Conservation (phyloP, 2,113 vertebrate species). For the Sorex araneus region DNA sequence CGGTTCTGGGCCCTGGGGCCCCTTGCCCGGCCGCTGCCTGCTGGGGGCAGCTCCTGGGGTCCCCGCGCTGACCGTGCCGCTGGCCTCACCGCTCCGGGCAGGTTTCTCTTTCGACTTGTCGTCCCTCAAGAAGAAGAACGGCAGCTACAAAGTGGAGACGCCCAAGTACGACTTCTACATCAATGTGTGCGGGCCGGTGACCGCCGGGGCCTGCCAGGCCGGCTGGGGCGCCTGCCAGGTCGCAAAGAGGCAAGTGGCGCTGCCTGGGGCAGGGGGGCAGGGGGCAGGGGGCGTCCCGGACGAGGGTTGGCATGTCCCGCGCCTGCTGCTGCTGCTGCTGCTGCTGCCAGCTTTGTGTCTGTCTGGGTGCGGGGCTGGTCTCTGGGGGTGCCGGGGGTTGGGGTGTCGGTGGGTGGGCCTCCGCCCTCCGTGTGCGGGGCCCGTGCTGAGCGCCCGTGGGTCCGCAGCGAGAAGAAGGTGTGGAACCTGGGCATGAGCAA, state of each 20-base stretch:
- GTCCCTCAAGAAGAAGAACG: slow-evolving; percentile 89
- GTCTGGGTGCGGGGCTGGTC: too few species aligned
- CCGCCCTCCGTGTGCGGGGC: too few species aligned
- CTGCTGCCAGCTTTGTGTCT: too few species aligned
- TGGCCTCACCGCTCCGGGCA: slow-evolving; percentile 63
- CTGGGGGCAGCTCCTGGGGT: fast-evolving
- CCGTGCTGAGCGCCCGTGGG: background rate
- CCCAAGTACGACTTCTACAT: slow-evolving; percentile 92
- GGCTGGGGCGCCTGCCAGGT: slow-evolving; percentile 94
- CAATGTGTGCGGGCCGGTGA: slow-evolving; percentile 92
- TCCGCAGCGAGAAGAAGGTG: slow-evolving; percentile 76
- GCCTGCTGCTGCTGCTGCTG: too few species aligned
- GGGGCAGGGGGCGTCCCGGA: too few species aligned
- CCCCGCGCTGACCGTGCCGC: fast-evolving
- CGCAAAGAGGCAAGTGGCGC: slow-evolving; percentile 87
- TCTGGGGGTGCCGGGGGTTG: too few species aligned
- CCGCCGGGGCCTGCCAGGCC: slow-evolving; percentile 82
- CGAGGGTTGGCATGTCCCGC: too few species aligned
- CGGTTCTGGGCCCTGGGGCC: background rate
- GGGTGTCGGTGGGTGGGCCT: too few species aligned
- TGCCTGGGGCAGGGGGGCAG: too few species aligned
- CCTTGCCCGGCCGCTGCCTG: too few species aligned
- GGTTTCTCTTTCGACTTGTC: slow-evolving; percentile 95
- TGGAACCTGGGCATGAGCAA: slow-evolving; percentile 95
- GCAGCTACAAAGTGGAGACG: slow-evolving; percentile 87